Evolutionary conservation across 2,888 invertebrate species (phyloP).

Genomic region (Itoplectis maculator): DNA sequence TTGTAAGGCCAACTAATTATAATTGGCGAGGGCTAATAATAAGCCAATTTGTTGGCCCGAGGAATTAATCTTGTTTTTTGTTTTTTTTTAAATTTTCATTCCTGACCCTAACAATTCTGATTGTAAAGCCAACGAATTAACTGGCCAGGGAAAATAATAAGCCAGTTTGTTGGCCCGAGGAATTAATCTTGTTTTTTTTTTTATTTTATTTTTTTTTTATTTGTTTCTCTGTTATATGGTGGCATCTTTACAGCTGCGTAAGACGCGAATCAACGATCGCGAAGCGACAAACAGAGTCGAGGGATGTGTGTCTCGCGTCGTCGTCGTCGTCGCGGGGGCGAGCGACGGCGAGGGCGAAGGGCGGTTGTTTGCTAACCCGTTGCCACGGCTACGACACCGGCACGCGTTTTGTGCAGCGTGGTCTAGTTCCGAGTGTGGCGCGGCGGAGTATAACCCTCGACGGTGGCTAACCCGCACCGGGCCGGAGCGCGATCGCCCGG

Average conservation of each 20-base stretch:
- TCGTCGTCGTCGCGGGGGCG: too few species aligned
- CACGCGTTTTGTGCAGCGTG: slow-evolving; percentile 66
- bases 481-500: slow-evolving; percentile 17
- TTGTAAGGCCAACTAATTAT: too few species aligned
- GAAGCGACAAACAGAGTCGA: slow-evolving; percentile 34
- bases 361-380: slow-evolving; percentile 69
- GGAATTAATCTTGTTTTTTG: too few species aligned
- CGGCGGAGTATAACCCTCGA: slow-evolving; percentile 48
- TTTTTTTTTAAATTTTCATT: too few species aligned
- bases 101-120: too few species aligned
- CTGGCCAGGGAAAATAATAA: too few species aligned
- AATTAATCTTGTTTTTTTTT: not conserved
- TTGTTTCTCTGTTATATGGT: not conserved
- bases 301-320: slow-evolving; percentile 43
- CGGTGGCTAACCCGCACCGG: slow-evolving; percentile 23
- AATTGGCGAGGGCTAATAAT: too few species aligned
- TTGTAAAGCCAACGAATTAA: too few species aligned
- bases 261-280: slow-evolving; percentile 38
- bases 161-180: too few species aligned
- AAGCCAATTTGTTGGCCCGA: too few species aligned
- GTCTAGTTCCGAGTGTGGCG: slow-evolving; percentile 70
- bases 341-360: slow-evolving; percentile 46
- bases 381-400: slow-evolving; percentile 69
- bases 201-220: not conserved
- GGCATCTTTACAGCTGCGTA: not conserved